Conservation (phyloP, 2,797 vertebrate genomes). For the Saxicola maurus region DNA sequence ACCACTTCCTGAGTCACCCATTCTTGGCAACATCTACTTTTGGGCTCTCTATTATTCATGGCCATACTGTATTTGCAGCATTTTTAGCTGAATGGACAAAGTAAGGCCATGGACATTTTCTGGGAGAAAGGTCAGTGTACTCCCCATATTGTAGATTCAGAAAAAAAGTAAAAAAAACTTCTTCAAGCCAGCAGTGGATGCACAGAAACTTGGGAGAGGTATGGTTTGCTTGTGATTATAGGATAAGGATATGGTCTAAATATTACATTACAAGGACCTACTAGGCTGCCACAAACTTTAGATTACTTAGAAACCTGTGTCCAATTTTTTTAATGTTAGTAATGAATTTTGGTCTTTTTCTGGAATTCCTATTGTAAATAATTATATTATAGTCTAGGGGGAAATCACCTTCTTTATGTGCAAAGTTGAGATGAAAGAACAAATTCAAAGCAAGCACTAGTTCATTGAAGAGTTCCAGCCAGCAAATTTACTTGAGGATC, state of each 20-base stretch:
- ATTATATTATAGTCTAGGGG: background rate
- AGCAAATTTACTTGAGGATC: background rate
- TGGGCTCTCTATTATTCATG: constrained; percentile 50
- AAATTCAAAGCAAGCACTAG: background rate
- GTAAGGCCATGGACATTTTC: background rate
- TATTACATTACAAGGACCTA: background rate
- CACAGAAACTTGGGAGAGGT: background rate
- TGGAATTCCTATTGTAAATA: background rate
- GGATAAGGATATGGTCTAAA: background rate
- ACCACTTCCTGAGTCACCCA: constrained; percentile 50
- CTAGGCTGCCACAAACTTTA: background rate
- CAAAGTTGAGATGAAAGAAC: background rate
- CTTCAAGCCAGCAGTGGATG: background rate
- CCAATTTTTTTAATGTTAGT: background rate
- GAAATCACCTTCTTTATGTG: background rate
- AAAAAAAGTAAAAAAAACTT: background rate
- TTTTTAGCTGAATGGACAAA: constrained; percentile 27
- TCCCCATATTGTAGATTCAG: background rate
- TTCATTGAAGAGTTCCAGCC: background rate
- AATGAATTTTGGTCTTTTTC: background rate
- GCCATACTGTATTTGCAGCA: background rate
- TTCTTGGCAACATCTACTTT: constrained; percentile 45
- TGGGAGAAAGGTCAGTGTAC: background rate
- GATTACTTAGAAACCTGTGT: background rate
- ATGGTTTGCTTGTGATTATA: background rate